These are phyloP conservation scores for Mionectes olivaceus DNA, from an alignment of 2,797 vertebrate genomes.

Conservation along the genomic window DNA sequence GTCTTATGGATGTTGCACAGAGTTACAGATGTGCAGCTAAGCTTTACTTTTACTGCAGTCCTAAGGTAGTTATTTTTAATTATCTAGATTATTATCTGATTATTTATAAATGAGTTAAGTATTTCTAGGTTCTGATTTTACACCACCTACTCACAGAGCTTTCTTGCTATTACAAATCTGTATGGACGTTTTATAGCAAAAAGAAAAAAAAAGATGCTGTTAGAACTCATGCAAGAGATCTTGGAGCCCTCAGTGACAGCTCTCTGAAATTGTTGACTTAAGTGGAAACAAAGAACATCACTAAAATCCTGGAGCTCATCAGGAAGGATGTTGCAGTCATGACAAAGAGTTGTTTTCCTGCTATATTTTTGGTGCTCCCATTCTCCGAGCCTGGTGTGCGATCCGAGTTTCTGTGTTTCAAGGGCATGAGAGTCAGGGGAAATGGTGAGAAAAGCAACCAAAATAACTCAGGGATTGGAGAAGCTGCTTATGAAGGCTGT, in stretches of 20 bases:
- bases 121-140: conserved; percentile 11
- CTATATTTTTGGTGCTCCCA: not conserved
- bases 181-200: not conserved
- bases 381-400: not conserved
- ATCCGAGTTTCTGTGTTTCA: not conserved
- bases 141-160: not conserved
- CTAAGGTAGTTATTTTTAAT: not conserved
- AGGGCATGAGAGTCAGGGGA: not conserved
- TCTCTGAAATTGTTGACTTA: not conserved
- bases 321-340: not conserved
- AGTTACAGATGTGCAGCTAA: not conserved
- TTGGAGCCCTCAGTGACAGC: not conserved
- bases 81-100: not conserved
- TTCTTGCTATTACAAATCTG: not conserved
- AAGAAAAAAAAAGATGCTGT: not conserved
- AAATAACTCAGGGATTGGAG: not conserved
- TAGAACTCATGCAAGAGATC: not conserved
- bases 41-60: not conserved
- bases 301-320: not conserved
- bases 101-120: not conserved
- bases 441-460: not conserved
- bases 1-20: not conserved
- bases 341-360: not conserved
- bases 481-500: not conserved
- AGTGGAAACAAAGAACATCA: not conserved